Evolutionary conservation across 2,888 invertebrate species (phyloP).

Genomic region (Conistra vaccinii): DNA sequence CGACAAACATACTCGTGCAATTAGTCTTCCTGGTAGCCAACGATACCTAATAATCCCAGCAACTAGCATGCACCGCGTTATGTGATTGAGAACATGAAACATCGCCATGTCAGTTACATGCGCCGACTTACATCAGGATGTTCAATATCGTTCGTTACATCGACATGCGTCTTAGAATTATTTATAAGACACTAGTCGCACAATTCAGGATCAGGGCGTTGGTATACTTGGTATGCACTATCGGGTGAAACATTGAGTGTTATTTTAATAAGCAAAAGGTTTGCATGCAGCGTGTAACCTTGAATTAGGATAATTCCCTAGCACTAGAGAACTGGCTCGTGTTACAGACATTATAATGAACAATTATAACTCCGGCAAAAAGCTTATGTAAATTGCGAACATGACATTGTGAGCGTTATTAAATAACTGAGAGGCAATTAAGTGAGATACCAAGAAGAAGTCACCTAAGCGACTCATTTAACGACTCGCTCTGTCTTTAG

Average conservation of each 20-base stretch:
- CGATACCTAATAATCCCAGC: slow-evolving; percentile 72
- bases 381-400: slow-evolving; percentile 80
- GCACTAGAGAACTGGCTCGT: slow-evolving; percentile 72
- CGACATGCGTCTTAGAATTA: slow-evolving; percentile 46
- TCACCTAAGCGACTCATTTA: slow-evolving; percentile 52
- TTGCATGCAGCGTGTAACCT: slow-evolving; percentile 77
- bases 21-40: slow-evolving; percentile 85
- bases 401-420: slow-evolving; percentile 77
- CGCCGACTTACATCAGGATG: slow-evolving; percentile 43
- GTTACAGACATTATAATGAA: slow-evolving; percentile 77
- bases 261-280: slow-evolving; percentile 62
- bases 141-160: slow-evolving; percentile 50
- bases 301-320: slow-evolving; percentile 82
- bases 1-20: slow-evolving; percentile 81
- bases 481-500: slow-evolving; percentile 39
- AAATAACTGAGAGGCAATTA: slow-evolving; percentile 77
- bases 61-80: slow-evolving; percentile 32
- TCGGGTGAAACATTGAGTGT: slow-evolving; percentile 51
- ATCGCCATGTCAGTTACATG: slow-evolving; percentile 28
- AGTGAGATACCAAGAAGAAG: slow-evolving; percentile 65
- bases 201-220: slow-evolving; percentile 30
- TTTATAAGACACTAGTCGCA: slow-evolving; percentile 40
- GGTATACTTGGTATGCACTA: slow-evolving; percentile 51
- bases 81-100: slow-evolving; percentile 46
- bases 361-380: slow-evolving; percentile 80